A percentile compares a stretch with the other conserved stretches of the same genome.
Conservation (phyloP, 2,113 vertebrate species). For the Crypturellus undulatus region DNA sequence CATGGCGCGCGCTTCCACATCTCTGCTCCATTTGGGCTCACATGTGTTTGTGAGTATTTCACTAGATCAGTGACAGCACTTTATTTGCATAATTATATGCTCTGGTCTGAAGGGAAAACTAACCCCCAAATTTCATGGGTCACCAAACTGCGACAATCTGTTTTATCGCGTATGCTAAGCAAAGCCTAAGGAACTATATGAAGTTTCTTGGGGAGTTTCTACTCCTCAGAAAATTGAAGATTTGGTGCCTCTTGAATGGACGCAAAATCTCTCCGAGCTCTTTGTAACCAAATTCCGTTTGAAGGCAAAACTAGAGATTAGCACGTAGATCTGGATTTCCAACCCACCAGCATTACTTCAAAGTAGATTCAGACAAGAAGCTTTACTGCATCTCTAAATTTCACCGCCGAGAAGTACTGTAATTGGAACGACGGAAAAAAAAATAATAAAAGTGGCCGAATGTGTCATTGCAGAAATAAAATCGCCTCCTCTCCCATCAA, state of each 20-base stretch:
- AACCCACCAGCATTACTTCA: constrained; percentile 73
- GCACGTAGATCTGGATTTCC: constrained; percentile 74
- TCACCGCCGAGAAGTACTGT: constrained; percentile 15
- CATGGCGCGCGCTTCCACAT: constrained; percentile 70
- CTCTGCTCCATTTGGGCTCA: constrained; percentile 81
- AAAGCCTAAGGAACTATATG: constrained; percentile 89
- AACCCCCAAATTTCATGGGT: constrained; percentile 99
- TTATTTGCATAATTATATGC: constrained; percentile 99
- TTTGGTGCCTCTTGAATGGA: constrained; percentile 79
- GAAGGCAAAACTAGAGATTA: constrained; percentile 82
- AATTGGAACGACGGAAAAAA: not conserved
- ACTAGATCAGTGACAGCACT: constrained; percentile 98
- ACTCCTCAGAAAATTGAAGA: constrained; percentile 84
- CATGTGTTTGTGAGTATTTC: constrained; percentile 88
- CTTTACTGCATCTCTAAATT: constrained; percentile 52
- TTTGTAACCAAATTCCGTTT: constrained; percentile 82
- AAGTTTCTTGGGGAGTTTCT: constrained; percentile 88
- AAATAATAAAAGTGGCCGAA: not conserved
- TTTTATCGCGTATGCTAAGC: constrained; percentile 96
- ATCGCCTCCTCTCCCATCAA: not conserved
- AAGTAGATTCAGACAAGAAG: constrained; percentile 69
- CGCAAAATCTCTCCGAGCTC: constrained; percentile 80
- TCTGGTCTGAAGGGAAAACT: constrained; percentile 98
- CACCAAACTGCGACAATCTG: constrained; percentile 98
- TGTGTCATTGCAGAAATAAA: not conserved